Evolutionary conservation across 92 coral and sea anemone genomes (phyloP).

Genomic region (Heteractis magnifica): DNA sequence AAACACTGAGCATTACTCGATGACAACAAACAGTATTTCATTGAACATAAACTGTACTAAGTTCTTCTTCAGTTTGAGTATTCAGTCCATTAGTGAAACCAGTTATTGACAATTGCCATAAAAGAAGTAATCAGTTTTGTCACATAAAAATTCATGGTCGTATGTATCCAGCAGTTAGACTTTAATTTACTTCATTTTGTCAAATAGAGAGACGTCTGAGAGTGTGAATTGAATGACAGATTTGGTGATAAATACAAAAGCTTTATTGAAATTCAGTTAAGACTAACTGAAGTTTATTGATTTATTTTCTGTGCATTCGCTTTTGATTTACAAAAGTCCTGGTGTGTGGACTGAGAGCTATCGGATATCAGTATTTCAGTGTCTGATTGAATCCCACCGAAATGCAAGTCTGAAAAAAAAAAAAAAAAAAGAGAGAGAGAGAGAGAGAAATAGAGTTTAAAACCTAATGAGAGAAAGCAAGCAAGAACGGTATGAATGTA

Average conservation of each 20-base stretch:
- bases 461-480: not conserved
- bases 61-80: not conserved
- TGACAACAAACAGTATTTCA: too few species aligned
- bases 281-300: too few species aligned
- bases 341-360: too few species aligned
- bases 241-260: not conserved
- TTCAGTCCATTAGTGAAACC: not conserved
- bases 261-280: too few species aligned
- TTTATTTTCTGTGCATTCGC: too few species aligned
- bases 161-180: not conserved
- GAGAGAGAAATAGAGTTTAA: not conserved
- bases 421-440: not conserved
- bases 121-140: not conserved
- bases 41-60: too few species aligned
- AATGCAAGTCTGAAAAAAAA: not conserved
- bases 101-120: not conserved
- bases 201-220: too few species aligned
- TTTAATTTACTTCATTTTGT: too few species aligned
- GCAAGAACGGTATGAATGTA: not conserved
- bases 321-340: too few species aligned
- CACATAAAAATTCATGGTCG: not conserved
- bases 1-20: too few species aligned
- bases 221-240: not conserved
- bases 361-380: too few species aligned
- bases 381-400: too few species aligned